phyloP scores from a whole-genome alignment of 1,140 invertebrate species.

The Gryllus bimaculatus region DNA sequence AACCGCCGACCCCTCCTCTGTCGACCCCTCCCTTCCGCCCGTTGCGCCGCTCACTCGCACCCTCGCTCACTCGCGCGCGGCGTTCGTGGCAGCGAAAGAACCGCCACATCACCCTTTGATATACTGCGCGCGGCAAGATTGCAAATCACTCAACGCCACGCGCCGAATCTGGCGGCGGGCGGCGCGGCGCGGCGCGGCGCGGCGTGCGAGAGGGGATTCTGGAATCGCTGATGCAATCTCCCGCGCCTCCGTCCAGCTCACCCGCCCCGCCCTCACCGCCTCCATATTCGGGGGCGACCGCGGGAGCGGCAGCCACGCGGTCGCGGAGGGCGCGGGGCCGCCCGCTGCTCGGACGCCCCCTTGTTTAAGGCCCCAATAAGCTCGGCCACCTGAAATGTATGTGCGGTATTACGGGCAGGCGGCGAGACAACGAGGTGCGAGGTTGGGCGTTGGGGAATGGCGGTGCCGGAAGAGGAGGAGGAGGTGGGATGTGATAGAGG shows the following conservation, averaged over 20 bases:
- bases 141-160: neutral
- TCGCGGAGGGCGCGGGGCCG: no score
- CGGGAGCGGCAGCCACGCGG: neutral
- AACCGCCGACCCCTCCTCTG: no score
- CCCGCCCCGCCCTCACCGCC: no score
- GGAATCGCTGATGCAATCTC: slow-evolving; percentile 3
- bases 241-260: no score
- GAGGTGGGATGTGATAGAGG: neutral
- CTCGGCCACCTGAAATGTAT: neutral
- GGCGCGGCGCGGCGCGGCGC: no score
- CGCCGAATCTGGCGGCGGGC: neutral
- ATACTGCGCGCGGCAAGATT: neutral
- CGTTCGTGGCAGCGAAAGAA: neutral
- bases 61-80: no score
- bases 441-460: neutral
- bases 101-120: neutral
- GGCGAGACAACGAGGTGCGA: no score
- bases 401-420: neutral
- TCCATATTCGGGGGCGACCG: neutral
- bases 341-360: neutral
- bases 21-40: no score
- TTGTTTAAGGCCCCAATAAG: slow-evolving; percentile 1
- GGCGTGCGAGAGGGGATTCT: neutral
- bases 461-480: neutral
- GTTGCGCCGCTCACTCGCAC: no score